These are phyloP conservation scores for Poeciliopsis prolifica DNA, from an alignment of 2,113 vertebrate species.

Conservation along the genomic window DNA sequence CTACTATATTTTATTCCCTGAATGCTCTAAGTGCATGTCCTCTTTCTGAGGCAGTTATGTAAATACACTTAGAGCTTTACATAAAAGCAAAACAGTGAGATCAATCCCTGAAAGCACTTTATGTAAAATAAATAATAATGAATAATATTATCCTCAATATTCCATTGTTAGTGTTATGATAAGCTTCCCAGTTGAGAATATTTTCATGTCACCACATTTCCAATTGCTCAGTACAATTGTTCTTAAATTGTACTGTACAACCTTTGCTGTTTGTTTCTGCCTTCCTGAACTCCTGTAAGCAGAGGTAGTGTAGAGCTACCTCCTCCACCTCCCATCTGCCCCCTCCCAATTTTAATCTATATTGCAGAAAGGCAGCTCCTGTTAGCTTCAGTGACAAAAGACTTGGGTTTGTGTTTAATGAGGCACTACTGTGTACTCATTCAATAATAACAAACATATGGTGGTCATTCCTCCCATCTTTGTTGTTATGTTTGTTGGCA, in stretches of 20 bases:
- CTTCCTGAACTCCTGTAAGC: slow-evolving; percentile 40
- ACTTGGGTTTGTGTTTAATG: slow-evolving; percentile 71
- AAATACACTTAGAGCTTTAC: slow-evolving; percentile 3
- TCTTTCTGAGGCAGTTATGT: slow-evolving; percentile 3
- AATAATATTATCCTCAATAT: background rate
- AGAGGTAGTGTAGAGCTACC: background rate
- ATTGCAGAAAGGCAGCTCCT: slow-evolving; percentile 59
- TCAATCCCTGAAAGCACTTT: background rate
- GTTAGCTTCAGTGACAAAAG: slow-evolving; percentile 70
- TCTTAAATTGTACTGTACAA: slow-evolving; percentile 3
- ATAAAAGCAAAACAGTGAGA: background rate
- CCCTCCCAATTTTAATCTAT: slow-evolving; percentile 17
- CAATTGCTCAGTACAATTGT: background rate
- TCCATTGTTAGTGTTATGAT: background rate
- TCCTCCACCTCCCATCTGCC: slow-evolving; percentile 16
- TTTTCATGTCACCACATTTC: background rate
- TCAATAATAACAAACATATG: slow-evolving; percentile 71
- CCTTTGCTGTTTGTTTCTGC: slow-evolving; percentile 23
- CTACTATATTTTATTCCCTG: background rate
- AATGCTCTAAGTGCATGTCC: background rate
- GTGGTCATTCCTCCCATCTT: slow-evolving; percentile 66
- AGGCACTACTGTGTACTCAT: slow-evolving; percentile 67
- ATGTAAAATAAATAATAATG: background rate
- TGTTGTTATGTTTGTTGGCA: slow-evolving; percentile 37
- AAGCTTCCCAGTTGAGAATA: background rate